phyloP scores from a whole-genome alignment of 2,888 invertebrate genomes.

The Polydesmus complanatus region DNA sequence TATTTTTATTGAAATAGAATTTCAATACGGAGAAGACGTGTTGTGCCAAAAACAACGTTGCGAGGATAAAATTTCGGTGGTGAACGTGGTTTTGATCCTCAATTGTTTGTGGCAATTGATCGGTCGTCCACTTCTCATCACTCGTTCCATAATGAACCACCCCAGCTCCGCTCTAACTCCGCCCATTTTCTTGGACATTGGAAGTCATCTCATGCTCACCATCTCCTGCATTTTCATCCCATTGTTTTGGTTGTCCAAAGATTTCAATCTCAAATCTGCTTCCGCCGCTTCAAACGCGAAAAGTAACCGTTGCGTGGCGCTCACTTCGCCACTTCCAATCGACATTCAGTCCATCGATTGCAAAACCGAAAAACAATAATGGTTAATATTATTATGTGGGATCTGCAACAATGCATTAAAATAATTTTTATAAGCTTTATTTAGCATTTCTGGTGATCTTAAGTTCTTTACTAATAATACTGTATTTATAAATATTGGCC shows the following conservation, averaged over 20 bases:
- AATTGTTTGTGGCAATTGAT: constrained; percentile 16
- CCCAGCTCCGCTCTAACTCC: not conserved
- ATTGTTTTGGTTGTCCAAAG: not conserved
- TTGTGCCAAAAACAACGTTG: not conserved
- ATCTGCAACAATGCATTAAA: too few relatives aligned
- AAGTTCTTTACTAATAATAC: too few relatives aligned
- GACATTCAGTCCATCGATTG: too few relatives aligned
- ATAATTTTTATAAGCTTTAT: too few relatives aligned
- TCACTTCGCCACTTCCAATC: too few relatives aligned
- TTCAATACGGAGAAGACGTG: not conserved
- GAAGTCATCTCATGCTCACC: constrained; percentile 18
- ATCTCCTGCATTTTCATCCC: constrained; percentile 18
- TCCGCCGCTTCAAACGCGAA: too few relatives aligned
- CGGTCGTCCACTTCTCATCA: constrained; percentile 16
- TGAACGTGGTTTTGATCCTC: constrained; percentile 14
- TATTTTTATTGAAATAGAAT: not conserved
- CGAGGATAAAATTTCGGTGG: not conserved
- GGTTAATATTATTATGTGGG: too few relatives aligned
- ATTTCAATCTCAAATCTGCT: too few relatives aligned
- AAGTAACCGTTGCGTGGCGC: too few relatives aligned
- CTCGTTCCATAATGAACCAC: constrained; percentile 1
- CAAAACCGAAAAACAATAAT: too few relatives aligned
- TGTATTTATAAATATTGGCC: too few relatives aligned
- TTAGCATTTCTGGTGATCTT: too few relatives aligned
- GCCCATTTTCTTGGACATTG: constrained; percentile 16